phyloP scores from a whole-genome alignment of 2,888 invertebrate genomes.

The Galeopsomyia nigrocyanea region DNA sequence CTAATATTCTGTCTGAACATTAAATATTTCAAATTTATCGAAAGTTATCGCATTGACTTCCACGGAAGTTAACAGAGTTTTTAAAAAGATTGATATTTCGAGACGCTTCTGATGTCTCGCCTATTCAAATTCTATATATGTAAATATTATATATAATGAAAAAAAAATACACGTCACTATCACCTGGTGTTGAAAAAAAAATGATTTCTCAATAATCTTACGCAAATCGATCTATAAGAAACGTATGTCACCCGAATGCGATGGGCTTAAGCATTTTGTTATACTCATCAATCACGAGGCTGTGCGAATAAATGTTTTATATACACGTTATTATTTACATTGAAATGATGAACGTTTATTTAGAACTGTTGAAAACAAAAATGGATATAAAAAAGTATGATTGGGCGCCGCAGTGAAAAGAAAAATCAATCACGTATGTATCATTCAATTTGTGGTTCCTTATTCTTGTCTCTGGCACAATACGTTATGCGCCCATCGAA shows the following conservation, averaged over 20 bases:
- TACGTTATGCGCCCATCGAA: constrained; percentile 11
- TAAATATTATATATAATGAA: constrained; percentile 32
- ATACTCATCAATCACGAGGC: constrained; percentile 55
- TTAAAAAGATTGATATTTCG: constrained; percentile 29
- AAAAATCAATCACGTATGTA: constrained; percentile 26
- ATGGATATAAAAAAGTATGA: constrained; percentile 12
- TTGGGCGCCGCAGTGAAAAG: constrained; percentile 12
- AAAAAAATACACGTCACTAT: constrained; percentile 14
- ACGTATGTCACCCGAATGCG: constrained; percentile 30
- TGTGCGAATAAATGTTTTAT: constrained; percentile 52
- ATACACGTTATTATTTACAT: constrained; percentile 47
- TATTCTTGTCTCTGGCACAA: constrained; percentile 37
- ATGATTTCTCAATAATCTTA: background rate
- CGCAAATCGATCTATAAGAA: constrained; percentile 16
- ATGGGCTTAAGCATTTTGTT: constrained; percentile 48
- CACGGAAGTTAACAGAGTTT: constrained; percentile 28
- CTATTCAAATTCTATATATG: constrained; percentile 37
- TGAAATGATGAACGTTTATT: constrained; percentile 43
- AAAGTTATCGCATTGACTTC: constrained; percentile 45
- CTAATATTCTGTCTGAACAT: constrained; percentile 32
- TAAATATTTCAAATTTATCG: constrained; percentile 29
- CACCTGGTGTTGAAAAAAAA: constrained; percentile 7
- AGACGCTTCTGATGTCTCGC: constrained; percentile 32
- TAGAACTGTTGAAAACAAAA: constrained; percentile 30
- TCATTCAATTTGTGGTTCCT: constrained; percentile 38